phyloP scores from a whole-genome alignment of 1,140 invertebrate species.

The Ectropis grisescens region DNA sequence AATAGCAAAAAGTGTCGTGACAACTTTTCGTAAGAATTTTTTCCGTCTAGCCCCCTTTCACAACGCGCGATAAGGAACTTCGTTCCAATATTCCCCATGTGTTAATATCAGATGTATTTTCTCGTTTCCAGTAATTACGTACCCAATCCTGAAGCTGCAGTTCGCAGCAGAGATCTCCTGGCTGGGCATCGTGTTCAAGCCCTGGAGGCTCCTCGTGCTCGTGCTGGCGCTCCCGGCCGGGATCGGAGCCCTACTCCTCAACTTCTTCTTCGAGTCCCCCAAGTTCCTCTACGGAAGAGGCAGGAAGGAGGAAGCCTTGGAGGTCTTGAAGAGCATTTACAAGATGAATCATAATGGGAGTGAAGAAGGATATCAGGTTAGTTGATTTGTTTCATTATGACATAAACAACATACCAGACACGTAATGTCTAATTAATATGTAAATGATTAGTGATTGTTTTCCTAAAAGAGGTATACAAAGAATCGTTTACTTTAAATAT shows the following conservation, averaged over 20 bases:
- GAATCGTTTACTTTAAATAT: no score
- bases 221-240: constrained; percentile 75
- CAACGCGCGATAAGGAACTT: no score
- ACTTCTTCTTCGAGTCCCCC: constrained; percentile 79
- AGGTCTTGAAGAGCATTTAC: constrained; percentile 71
- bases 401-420: no score
- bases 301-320: constrained; percentile 70
- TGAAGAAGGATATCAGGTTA: constrained; percentile 37
- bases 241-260: constrained; percentile 70
- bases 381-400: constrained; percentile 5
- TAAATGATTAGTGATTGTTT: no score
- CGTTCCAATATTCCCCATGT: no score
- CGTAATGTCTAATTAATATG: no score
- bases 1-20: no score
- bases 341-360: constrained; percentile 48
- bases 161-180: constrained; percentile 40
- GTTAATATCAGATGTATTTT: no score
- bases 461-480: no score
- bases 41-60: no score
- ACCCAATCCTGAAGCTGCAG: constrained; percentile 54
- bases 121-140: constrained; percentile 40
- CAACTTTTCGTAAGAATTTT: no score
- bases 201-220: constrained; percentile 78
- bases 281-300: constrained; percentile 75
- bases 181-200: constrained; percentile 62